Evolutionary conservation across 2,888 invertebrate species (phyloP), one percentile per base, ranked within the genome.

Genomic region (Drosophila meridionalis): DNA sequence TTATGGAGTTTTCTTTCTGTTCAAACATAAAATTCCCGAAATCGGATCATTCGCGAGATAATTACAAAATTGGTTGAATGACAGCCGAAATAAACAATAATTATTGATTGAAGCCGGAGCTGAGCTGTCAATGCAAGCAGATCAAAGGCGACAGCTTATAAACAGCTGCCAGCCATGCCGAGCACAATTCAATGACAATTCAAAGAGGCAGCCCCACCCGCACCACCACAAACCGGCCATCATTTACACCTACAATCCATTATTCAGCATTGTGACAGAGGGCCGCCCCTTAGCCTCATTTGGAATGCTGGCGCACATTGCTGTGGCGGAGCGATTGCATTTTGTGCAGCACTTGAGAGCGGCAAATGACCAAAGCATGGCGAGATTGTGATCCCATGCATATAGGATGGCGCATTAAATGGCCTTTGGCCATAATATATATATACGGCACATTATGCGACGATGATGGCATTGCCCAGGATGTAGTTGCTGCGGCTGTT

Each of bases 361-460:
- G 70, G 65, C 64, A 67, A 78, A 87, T 79, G 77, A 57, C 78
- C 77, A 66, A 64, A 70, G 55, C 66, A 62, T 60, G 66, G 57
- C 62, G 58, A 70, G 69, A 70, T 68, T 73, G 80, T 53, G 70
- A 78, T 75, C 63, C 78, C 88, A 84, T 85, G 88, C 86, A 85
- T 85, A 81, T 59, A 83, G 69, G 53, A 86, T 86, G 81, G 73
- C 75, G 70, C 75, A 88, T 88, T 83, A 85, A 79, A 82, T 82
- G 68, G 72, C 76, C 76, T 67, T 70, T 72, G 87, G 72, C 59
- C 69, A 73, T 83, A 83, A 83, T 83, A 75, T 83, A 50, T 83
- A 32, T 32, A n/a, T 42, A 6, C 74, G 79, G 75, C 75, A 79
- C 83, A 88, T 81, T 77, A 85, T 77, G 80, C 80, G 80, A 68